Percentiles rank a stretch among this genome's conserved stretches.
Conservation (phyloP, 2,113 vertebrate genomes). For the Pseudorasbora parva region DNA sequence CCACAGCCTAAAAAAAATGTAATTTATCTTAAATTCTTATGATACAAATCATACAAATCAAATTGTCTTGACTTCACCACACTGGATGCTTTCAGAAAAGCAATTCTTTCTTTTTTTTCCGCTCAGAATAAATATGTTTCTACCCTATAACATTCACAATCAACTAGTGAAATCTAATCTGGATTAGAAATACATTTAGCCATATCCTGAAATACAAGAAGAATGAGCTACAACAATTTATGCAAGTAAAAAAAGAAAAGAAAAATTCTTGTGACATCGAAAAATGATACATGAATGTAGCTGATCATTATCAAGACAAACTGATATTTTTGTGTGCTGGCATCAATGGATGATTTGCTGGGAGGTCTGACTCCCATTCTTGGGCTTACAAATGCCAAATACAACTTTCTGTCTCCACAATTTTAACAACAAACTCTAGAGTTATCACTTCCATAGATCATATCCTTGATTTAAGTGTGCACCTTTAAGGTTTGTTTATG, state of each 20-base stretch:
- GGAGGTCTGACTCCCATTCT: neutral
- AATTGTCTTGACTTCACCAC: neutral
- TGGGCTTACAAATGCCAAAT: neutral
- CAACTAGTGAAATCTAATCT: constrained; percentile 7
- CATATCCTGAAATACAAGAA: neutral
- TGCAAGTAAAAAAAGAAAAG: neutral
- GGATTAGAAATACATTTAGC: neutral
- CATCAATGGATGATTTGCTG: neutral
- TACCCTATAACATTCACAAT: neutral
- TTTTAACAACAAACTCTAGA: neutral
- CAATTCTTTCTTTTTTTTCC: neutral
- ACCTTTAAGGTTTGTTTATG: neutral
- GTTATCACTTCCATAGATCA: neutral
- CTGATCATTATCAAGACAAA: neutral
- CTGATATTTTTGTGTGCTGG: neutral
- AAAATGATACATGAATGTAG: neutral
- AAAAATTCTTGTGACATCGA: neutral
- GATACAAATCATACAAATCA: neutral
- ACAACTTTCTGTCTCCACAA: neutral
- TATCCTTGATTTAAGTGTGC: neutral
- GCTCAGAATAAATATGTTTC: neutral
- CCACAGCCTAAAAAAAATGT: too few species aligned
- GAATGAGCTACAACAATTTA: neutral
- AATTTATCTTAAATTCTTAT: neutral
- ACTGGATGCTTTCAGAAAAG: neutral